A percentile compares a stretch with the other conserved stretches of the same genome.
phyloP scores from a whole-genome alignment of 2,797 vertebrate species.

The Tadarida brasiliensis region DNA sequence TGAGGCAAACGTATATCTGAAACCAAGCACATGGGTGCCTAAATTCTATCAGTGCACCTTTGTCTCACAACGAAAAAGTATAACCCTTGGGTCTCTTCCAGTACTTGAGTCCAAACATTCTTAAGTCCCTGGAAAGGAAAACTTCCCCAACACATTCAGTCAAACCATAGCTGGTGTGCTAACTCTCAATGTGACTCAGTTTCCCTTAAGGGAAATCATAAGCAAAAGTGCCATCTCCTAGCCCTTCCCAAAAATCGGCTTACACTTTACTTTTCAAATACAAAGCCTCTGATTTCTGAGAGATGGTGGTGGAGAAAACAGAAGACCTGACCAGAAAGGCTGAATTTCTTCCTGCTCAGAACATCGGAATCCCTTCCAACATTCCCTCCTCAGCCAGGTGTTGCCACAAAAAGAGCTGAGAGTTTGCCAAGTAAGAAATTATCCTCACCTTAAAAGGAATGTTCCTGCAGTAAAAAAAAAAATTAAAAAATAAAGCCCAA shows the following conservation, averaged over 20 bases:
- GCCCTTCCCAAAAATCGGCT: not conserved
- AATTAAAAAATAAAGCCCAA: conserved; percentile 37
- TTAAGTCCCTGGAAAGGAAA: conserved; percentile 34
- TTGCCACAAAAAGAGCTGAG: conserved; percentile 46
- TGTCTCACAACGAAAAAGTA: not conserved
- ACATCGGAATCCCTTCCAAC: not conserved
- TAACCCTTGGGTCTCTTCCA: not conserved
- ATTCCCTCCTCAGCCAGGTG: conserved; percentile 51
- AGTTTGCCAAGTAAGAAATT: conserved; percentile 56
- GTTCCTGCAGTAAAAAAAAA: conserved; percentile 41
- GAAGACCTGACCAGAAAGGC: not conserved
- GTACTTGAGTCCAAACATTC: not conserved
- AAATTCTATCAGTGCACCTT: not conserved
- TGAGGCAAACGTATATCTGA: not conserved
- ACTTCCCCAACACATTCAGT: not conserved
- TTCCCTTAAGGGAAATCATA: not conserved
- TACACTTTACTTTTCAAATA: conserved; percentile 31
- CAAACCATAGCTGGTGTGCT: too few relatives aligned
- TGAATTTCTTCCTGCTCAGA: conserved; percentile 22
- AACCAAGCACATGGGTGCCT: not conserved
- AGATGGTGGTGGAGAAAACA: not conserved
- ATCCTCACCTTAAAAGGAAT: conserved; percentile 56
- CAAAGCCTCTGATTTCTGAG: conserved; percentile 23
- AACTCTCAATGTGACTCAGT: not conserved
- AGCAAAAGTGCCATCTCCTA: not conserved